Base-by-base conservation (phyloP, 2,797 vertebrate genomes). In the Ctenosaura bakeri region DNA sequence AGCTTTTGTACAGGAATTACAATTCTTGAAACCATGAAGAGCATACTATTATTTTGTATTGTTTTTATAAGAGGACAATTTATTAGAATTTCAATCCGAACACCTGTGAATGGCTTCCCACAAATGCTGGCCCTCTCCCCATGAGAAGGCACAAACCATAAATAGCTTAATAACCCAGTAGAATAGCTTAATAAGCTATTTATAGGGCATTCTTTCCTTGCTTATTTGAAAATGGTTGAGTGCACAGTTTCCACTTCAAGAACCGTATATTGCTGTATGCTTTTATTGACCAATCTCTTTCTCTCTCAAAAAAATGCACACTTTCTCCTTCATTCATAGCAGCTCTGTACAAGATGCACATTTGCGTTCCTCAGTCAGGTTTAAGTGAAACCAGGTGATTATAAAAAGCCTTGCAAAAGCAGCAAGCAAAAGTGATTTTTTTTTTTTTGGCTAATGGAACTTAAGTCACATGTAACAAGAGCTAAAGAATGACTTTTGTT, bases 91-190 rank as follows among this genome's bases (percentile, higher is more conserved):
- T 77, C 56, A 50, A 42, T 42, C 73, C 71, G 77, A 84, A 77
- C 80, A 89, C 82, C 88, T 84, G 81, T 0, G 89, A 87, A 85
- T 50, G 54, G 64, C 78, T 87, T 52, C 83, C 73, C 78, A 26
- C 79, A 89, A 90, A 80, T 22, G 26, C 0, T 1, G 78, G 35
- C 1, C 32, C 42, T 46, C 42, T 86, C n/a, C 85, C 9, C 83
- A 50, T 29, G n/a, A 87, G 85, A 0, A 79, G 83, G 35, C 12
- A 59, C 69, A 85, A 92, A 83, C 87, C 81, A 92, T 87, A 93
- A 93, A 93, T 91, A 81, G 82, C 84, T 83, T 84, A 90, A 84
- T 1, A 16, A 14, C 59, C 59, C 59, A 18, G 59, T 20, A 22
- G 59, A 62, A 62, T 62, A 20, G 20, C 59, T 62, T 62, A 62